Evolutionary conservation across 2,888 invertebrate genomes (phyloP).

Genomic region (Drosophila diplacantha): DNA sequence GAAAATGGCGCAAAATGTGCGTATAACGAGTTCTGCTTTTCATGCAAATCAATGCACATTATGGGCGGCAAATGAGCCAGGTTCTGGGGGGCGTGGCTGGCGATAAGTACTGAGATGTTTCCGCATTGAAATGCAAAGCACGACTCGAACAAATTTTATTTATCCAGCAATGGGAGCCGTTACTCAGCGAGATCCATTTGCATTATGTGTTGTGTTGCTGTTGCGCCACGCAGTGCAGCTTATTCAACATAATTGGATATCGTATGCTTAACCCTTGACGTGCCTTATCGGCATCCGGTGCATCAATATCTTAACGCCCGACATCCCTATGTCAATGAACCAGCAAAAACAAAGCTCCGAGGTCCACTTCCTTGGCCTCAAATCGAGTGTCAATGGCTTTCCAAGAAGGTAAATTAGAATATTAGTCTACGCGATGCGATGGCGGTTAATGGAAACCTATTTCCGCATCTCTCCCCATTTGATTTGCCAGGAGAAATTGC

Average conservation of each 20-base stretch:
- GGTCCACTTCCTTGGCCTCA: conserved; percentile 8
- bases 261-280: conserved; percentile 24
- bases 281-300: conserved; percentile 49
- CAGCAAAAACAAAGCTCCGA: background rate
- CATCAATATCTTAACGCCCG: conserved; percentile 16
- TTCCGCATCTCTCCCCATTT: conserved; percentile 1
- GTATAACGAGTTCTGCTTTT: conserved; percentile 57
- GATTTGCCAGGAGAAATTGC: conserved; percentile 3
- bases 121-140: conserved; percentile 55
- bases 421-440: conserved; percentile 1
- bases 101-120: conserved; percentile 15
- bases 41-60: conserved; percentile 60
- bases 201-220: conserved; percentile 22
- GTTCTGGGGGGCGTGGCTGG: conserved; percentile 17
- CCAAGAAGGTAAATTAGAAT: background rate
- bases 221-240: conserved; percentile 4
- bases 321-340: conserved; percentile 13
- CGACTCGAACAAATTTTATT: conserved; percentile 50
- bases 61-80: conserved; percentile 55
- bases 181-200: conserved; percentile 45
- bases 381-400: conserved; percentile 22
- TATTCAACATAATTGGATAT: conserved; percentile 33
- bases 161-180: conserved; percentile 45
- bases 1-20: conserved; percentile 57
- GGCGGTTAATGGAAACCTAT: background rate